Base-by-base conservation (phyloP, 2,113 vertebrate species). In the Scopus umbretta region DNA sequence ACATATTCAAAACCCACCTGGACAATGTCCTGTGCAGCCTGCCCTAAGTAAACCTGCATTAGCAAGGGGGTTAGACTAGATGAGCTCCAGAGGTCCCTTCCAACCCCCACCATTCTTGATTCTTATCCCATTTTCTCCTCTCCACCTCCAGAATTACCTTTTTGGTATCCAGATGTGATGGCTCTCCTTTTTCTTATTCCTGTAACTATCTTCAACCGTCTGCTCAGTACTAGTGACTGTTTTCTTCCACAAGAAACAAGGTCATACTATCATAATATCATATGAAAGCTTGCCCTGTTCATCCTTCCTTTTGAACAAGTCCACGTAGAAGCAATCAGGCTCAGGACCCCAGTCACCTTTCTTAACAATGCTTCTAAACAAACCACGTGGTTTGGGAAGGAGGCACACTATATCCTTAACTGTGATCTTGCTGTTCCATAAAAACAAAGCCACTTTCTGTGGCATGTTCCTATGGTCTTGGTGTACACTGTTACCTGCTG, bases 311-410 rank as follows among this genome's bases (percentile, higher is more conserved):
- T 86, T 53, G 10, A 72, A 65, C 16, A 62, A 16, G 16, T 27
- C 16, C n/a, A 10, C 0, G 0, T 7, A 29, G 43, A 83, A 73
- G 13, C 5, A 65, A 23, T 9, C 36, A 65, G 34, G 38, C 5
- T 83, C 52, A 72, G 25, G 5, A 63, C 17, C 4, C 6, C 4
- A n/a, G 32, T 4, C 11, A 36, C 7, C 22, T 22, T 62, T 71
- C 27, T 15, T 66, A 70, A 45, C 5, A 32, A 17, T 4, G 22
- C 8, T 18, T 55, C 16, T 59, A 40, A 81, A 50, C 10, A 43
- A 67, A 47, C 6, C 14, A 7, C 1, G 1, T 49, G 5, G 16
- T 75, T 75, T 75, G 26, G 16, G 17, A 75, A 73, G 23, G 13
- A 34, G 16, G 7, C 16, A 52, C 13, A 18, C 13, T 86, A 6